These are phyloP conservation scores for Nomada lathburiana DNA, from an alignment of 2,888 invertebrate species.

Conservation along the genomic window DNA sequence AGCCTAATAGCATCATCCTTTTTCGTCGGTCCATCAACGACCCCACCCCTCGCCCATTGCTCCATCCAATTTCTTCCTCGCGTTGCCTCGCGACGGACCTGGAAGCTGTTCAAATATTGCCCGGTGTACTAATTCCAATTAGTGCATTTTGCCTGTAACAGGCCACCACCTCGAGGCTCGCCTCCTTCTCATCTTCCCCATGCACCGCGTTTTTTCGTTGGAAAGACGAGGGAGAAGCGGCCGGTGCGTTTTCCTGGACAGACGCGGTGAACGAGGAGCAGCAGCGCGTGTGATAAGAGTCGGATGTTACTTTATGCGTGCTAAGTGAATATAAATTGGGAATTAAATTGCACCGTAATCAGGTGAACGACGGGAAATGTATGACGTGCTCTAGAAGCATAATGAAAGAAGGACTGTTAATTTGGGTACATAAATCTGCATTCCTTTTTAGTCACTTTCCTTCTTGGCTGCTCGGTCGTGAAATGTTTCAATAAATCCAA, in stretches of 20 bases:
- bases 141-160: slow-evolving; percentile 50
- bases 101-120: slow-evolving; percentile 68
- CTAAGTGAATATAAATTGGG: slow-evolving; percentile 56
- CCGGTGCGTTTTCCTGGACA: slow-evolving; percentile 21
- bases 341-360: slow-evolving; percentile 51
- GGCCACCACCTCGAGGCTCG: neutral
- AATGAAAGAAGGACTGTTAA: neutral
- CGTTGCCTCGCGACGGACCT: slow-evolving; percentile 48
- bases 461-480: neutral
- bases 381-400: slow-evolving; percentile 1
- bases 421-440: slow-evolving; percentile 1
- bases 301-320: slow-evolving; percentile 26
- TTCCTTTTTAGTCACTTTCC: neutral
- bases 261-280: slow-evolving; percentile 1
- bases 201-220: neutral
- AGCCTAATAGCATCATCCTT: slow-evolving; percentile 76
- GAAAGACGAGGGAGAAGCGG: neutral
- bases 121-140: slow-evolving; percentile 70
- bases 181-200: neutral
- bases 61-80: slow-evolving; percentile 72
- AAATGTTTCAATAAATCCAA: neutral
- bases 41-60: slow-evolving; percentile 45
- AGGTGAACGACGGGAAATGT: slow-evolving; percentile 14
- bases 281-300: slow-evolving; percentile 33
- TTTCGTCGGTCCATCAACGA: slow-evolving; percentile 67